Evolutionary conservation across 2,797 vertebrate species (phyloP).

Genomic region (Schizopygopsis malacanthus): DNA sequence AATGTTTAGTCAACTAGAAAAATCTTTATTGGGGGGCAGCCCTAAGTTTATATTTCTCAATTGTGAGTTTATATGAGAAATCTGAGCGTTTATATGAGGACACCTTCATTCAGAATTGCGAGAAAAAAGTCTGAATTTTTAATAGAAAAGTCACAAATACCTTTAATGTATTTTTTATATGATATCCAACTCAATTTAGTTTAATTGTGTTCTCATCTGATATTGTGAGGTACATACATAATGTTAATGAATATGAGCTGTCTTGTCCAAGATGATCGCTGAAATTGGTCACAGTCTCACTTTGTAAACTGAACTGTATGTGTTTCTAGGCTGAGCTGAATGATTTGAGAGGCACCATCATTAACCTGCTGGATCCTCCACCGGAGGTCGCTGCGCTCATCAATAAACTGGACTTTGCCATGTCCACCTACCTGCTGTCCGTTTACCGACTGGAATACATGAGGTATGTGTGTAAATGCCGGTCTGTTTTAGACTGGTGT

Average conservation of each 20-base stretch:
- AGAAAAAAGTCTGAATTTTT: background rate
- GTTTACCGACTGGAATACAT: slow-evolving; percentile 97
- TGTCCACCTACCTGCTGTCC: slow-evolving; percentile 96
- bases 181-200: background rate
- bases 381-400: slow-evolving; percentile 91
- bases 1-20: no score
- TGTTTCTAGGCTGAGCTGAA: slow-evolving; percentile 87
- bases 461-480: slow-evolving; percentile 77
- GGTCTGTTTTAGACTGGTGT: background rate
- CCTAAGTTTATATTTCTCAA: no score
- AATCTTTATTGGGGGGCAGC: no score
- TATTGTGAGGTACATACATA: background rate
- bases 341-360: slow-evolving; percentile 91
- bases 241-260: background rate
- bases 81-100: background rate
- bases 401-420: slow-evolving; percentile 96
- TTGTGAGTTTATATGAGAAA: no score
- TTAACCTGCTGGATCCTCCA: slow-evolving; percentile 92
- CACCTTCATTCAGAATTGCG: background rate
- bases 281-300: background rate
- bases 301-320: background rate
- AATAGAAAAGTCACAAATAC: background rate
- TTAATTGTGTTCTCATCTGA: background rate
- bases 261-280: background rate
- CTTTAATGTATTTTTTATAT: background rate